A percentile compares a stretch with the other conserved stretches of the same genome.
Conservation (phyloP, 2,797 vertebrate species). For the Halcyon leucocephala region DNA sequence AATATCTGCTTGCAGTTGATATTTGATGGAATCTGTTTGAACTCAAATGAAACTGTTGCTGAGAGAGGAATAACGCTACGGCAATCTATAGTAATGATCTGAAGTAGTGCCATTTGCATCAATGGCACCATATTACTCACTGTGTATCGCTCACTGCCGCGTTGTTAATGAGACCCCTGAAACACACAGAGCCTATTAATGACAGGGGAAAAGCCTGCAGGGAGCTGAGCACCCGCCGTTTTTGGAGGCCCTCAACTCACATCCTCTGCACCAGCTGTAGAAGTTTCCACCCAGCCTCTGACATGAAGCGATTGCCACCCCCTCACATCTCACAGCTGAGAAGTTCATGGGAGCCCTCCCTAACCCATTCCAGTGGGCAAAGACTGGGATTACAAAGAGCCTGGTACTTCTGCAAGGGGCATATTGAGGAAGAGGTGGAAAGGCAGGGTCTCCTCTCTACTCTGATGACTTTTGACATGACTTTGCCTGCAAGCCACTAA, state of each 20-base stretch:
- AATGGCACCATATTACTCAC: not conserved
- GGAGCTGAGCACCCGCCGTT: not conserved
- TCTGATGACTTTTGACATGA: not conserved
- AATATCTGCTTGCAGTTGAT: constrained; percentile 23
- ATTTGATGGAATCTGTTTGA: constrained; percentile 28
- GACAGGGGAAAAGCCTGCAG: not conserved
- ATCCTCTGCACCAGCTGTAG: not conserved
- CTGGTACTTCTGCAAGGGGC: not conserved
- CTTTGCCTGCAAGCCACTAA: not conserved
- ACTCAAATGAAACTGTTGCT: constrained; percentile 12
- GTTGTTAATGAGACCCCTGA: not conserved
- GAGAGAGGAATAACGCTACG: not conserved
- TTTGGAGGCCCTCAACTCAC: not conserved
- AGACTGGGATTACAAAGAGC: not conserved
- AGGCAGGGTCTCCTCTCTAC: not conserved
- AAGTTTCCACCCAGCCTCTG: not conserved
- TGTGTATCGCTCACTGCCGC: not conserved
- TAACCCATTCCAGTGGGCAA: not conserved
- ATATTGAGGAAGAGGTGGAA: not conserved
- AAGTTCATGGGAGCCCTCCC: not conserved
- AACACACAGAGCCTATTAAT: not conserved
- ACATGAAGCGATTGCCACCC: not conserved
- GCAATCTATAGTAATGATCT: constrained; percentile 37
- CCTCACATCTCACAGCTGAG: not conserved
- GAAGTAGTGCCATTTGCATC: not conserved